phyloP scores from a whole-genome alignment of 2,797 vertebrate genomes.

The Mus spretus region DNA sequence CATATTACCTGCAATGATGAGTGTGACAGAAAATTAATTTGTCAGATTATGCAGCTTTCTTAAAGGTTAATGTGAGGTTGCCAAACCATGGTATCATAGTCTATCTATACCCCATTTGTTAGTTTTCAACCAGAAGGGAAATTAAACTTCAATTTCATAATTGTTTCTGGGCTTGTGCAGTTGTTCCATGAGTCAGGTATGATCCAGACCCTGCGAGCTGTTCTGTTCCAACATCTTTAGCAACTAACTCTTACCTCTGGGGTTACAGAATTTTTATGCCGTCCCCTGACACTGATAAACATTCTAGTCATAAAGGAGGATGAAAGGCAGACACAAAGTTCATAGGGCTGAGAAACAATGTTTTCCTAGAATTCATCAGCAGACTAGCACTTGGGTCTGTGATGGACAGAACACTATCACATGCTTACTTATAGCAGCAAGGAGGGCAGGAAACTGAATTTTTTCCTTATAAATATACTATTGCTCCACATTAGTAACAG shows the following conservation, averaged over 20 bases:
- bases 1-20: conserved; percentile 17
- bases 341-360: neutral
- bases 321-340: neutral
- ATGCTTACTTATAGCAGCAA: neutral
- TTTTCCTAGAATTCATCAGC: neutral
- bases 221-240: neutral
- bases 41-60: neutral
- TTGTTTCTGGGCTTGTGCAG: neutral
- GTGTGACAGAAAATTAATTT: conserved; percentile 41
- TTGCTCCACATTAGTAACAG: neutral
- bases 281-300: neutral
- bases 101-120: neutral
- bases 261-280: neutral
- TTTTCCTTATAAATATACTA: neutral
- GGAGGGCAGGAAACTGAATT: neutral
- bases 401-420: neutral
- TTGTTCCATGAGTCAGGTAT: neutral
- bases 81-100: neutral
- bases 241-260: neutral
- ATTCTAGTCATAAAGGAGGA: neutral
- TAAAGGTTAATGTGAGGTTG: neutral
- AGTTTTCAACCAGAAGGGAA: neutral
- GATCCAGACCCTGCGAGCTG: neutral
- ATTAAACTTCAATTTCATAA: neutral
- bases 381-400: neutral